A percentile compares a stretch with the other conserved stretches of the same genome.
phyloP scores from a whole-genome alignment of 2,797 vertebrate species.

The Pangasius krempfi region DNA sequence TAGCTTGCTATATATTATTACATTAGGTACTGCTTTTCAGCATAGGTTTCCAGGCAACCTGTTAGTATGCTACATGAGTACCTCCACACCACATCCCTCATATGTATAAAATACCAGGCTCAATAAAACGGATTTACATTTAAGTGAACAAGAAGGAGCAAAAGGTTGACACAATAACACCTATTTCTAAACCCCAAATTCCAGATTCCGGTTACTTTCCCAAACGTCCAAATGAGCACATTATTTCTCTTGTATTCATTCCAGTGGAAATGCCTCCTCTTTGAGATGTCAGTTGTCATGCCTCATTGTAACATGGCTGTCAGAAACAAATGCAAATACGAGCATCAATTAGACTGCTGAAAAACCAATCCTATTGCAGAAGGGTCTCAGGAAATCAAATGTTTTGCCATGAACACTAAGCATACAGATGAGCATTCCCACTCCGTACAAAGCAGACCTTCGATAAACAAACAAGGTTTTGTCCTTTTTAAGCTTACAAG shows the following conservation, averaged over 20 bases:
- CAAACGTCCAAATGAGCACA: conserved; percentile 43
- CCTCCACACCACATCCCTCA: neutral
- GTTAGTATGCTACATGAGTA: neutral
- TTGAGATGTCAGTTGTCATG: conserved; percentile 42
- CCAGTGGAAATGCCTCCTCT: conserved; percentile 30
- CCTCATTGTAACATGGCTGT: conserved; percentile 42
- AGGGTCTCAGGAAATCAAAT: conserved; percentile 59
- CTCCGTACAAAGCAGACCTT: conserved; percentile 48
- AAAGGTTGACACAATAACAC: neutral
- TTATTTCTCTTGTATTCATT: conserved; percentile 44
- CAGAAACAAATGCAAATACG: conserved; percentile 56
- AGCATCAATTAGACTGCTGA: conserved; percentile 51
- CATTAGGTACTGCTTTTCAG: neutral
- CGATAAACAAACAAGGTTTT: conserved; percentile 43
- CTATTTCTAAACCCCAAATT: conserved; percentile 8
- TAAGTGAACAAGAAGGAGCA: neutral
- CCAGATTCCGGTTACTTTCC: neutral
- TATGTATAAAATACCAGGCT: neutral
- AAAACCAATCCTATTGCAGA: conserved; percentile 39
- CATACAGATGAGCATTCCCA: conserved; percentile 53
- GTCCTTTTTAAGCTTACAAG: conserved; percentile 40
- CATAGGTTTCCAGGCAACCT: neutral
- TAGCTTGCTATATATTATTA: neutral
- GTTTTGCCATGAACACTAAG: conserved; percentile 56
- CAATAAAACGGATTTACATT: neutral